phyloP scores from a whole-genome alignment of 2,888 invertebrate genomes.

The Metallyticus violacea region DNA sequence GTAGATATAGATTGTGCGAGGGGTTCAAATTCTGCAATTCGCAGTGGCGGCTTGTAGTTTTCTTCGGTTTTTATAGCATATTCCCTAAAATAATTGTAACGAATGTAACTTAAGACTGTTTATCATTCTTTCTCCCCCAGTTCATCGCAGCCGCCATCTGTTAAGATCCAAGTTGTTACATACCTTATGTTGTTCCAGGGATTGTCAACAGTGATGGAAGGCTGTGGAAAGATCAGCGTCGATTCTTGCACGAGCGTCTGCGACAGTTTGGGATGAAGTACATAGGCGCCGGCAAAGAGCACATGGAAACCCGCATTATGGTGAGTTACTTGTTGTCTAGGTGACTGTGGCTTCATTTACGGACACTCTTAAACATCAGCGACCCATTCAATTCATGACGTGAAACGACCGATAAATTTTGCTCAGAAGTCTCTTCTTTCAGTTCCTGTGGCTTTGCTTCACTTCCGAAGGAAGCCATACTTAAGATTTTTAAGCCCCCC shows the following conservation, averaged over 20 bases:
- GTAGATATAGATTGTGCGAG: not conserved
- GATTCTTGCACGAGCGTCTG: slow-evolving; percentile 81
- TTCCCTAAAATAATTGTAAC: too few relatives aligned
- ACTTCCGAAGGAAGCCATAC: too few relatives aligned
- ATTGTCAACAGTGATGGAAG: slow-evolving; percentile 86
- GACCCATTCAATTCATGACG: too few relatives aligned
- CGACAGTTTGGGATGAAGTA: slow-evolving; percentile 86
- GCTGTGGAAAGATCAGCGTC: slow-evolving; percentile 86
- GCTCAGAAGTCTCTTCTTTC: too few relatives aligned
- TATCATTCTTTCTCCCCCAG: not conserved
- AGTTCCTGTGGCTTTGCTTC: too few relatives aligned
- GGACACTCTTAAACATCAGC: too few relatives aligned
- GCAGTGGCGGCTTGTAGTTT: not conserved
- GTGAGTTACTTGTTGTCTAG: too few relatives aligned
- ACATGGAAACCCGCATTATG: slow-evolving; percentile 83
- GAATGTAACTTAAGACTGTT: too few relatives aligned
- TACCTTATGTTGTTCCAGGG: slow-evolving; percentile 54
- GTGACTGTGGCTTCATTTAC: too few relatives aligned
- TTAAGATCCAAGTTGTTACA: not conserved
- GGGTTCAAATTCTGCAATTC: not conserved
- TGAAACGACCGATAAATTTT: too few relatives aligned
- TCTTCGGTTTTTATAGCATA: too few relatives aligned
- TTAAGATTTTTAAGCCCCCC: too few relatives aligned
- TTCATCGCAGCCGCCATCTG: not conserved
- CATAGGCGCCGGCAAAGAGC: slow-evolving; percentile 73